phyloP scores from a whole-genome alignment of 2,888 invertebrate genomes.

The Leptinotarsa tumamoca region DNA sequence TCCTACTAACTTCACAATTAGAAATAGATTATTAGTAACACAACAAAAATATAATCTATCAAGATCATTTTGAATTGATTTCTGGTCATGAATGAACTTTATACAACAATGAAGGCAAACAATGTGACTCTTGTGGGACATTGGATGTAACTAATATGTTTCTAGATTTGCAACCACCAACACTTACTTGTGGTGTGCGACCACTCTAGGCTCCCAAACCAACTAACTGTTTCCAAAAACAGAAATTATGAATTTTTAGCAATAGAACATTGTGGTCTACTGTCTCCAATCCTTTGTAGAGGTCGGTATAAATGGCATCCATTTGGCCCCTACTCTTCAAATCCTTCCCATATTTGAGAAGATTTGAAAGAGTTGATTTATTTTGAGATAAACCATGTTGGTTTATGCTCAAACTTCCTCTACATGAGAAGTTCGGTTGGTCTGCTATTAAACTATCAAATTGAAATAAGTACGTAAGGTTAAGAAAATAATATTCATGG shows the following conservation, averaged over 20 bases:
- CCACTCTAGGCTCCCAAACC: not conserved
- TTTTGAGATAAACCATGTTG: too few relatives aligned
- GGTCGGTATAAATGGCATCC: too few relatives aligned
- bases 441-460: too few relatives aligned
- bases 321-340: too few relatives aligned
- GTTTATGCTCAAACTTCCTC: too few relatives aligned
- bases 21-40: not conserved
- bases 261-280: not conserved
- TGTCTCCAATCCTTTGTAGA: not conserved
- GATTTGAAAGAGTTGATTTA: too few relatives aligned
- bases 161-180: not conserved
- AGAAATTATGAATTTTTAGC: not conserved
- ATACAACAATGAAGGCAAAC: too few relatives aligned
- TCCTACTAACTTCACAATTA: not conserved
- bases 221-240: not conserved
- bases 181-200: not conserved
- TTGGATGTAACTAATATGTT: not conserved
- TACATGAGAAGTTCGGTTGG: too few relatives aligned
- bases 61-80: not conserved
- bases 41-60: not conserved
- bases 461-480: too few relatives aligned
- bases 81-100: too few relatives aligned
- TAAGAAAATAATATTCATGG: too few relatives aligned
- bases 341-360: too few relatives aligned
- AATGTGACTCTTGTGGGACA: not conserved